Base-by-base conservation (phyloP, 1,140 invertebrate genomes). In the Thaumatotibia leucotreta region DNA sequence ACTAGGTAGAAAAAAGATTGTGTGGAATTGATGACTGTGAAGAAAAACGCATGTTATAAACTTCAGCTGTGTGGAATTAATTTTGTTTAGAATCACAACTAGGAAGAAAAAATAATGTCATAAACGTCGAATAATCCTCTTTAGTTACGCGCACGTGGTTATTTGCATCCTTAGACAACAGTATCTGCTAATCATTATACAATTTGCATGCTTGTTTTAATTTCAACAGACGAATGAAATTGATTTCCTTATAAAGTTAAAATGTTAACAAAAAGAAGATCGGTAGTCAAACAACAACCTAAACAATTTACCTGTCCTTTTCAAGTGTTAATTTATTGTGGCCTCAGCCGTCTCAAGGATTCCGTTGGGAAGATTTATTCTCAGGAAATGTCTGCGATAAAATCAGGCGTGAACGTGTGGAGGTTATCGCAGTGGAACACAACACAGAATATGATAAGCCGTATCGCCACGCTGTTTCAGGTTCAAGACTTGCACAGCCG, bases 351-450 rank as follows among this genome's bases (percentile, higher is more conserved):
- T 20, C 2, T 20, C 39, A 45, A 45, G 39, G 39, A 20, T 45
- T 45, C 39, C 39, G 20, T 45, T 45, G 17, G 20, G 17, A 45
- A 45, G 39, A 45, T 45, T 45, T 45, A 45, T 45, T 20, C 39
- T 45, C 39, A 45, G 39, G 39, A 45, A 45, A 45, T 6, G 39
- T 45, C 17, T 6, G 17, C 39, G 39, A 45, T 45, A 45, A 45
- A 45, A 20, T 11, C 39, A 14, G 20, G n/a, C n/a, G n/a, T n/a
- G 17, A 58, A 58, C 52, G 52, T 4, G 39, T 14, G 23, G 24
- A 58, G 52, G 52, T 58, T 58, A 58, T 58, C 52, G 52, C 14
- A 10, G 52, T 27, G 52, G 29, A 27, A 49, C 39, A 49, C 52
- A 58, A 58, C 24, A 58, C n/a, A 31, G n/a, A n/a, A n/a, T n/a